phyloP scores from a whole-genome alignment of 2,113 vertebrate species.

The Mormyrus iriodes region DNA sequence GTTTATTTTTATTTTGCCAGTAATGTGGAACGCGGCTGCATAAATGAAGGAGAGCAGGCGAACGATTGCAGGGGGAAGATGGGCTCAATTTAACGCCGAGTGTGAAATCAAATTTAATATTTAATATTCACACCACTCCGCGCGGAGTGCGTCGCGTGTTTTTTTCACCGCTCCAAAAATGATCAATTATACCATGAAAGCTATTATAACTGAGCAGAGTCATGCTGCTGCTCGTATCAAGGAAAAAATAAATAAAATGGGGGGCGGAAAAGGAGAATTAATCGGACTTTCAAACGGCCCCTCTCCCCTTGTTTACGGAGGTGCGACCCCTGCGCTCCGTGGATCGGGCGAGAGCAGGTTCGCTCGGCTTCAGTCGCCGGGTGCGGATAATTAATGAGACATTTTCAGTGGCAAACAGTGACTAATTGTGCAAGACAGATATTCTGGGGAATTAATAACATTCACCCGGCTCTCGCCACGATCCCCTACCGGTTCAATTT shows the following conservation, averaged over 20 bases:
- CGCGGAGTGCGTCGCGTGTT: constrained; percentile 23
- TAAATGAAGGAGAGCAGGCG: constrained; percentile 18
- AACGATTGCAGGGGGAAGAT: constrained; percentile 25
- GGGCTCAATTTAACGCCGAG: constrained; percentile 33
- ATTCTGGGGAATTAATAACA: constrained; percentile 84
- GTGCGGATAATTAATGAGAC: constrained; percentile 79
- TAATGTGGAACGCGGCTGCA: constrained; percentile 29
- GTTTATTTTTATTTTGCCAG: constrained; percentile 28
- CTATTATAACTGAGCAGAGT: constrained; percentile 29
- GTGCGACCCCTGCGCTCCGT: constrained; percentile 21
- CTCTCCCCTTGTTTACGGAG: constrained; percentile 16
- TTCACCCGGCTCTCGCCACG: constrained; percentile 78
- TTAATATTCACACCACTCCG: constrained; percentile 28
- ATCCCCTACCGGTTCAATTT: constrained; percentile 85
- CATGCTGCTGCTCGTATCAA: constrained; percentile 27
- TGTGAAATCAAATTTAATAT: constrained; percentile 32
- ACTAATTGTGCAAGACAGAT: constrained; percentile 85
- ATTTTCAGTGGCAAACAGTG: constrained; percentile 82
- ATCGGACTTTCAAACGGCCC: constrained; percentile 19
- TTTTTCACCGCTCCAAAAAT: constrained; percentile 27
- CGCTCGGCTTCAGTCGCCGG: constrained; percentile 26
- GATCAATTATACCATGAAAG: constrained; percentile 37
- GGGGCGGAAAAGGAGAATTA: constrained; percentile 33
- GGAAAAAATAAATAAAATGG: constrained; percentile 27
- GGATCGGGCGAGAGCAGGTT: constrained; percentile 15